Evolutionary conservation across 1,140 invertebrate genomes (phyloP).

Genomic region (Melipona quadrifasciata): DNA sequence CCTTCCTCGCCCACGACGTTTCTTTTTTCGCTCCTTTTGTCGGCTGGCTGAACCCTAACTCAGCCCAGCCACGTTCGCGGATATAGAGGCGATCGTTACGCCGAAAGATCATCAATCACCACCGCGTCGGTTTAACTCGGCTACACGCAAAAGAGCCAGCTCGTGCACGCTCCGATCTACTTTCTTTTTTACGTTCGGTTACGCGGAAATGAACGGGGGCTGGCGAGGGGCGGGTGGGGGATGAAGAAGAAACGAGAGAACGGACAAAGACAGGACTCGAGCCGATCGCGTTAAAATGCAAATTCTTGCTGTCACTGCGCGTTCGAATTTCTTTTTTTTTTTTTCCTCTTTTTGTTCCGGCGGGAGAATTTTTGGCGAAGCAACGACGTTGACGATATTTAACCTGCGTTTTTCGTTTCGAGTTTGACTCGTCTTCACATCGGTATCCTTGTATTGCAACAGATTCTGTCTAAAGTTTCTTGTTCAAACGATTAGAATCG

Average conservation of each 20-base stretch:
- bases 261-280: background rate
- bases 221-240: background rate
- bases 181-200: constrained; percentile 64
- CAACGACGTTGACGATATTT: background rate
- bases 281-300: constrained; percentile 9
- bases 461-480: too few species aligned
- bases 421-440: too few species aligned
- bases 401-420: background rate
- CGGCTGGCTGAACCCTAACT: constrained; percentile 47
- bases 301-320: background rate
- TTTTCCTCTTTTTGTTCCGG: background rate
- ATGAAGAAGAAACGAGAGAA: background rate
- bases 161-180: constrained; percentile 65
- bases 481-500: too few species aligned
- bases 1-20: constrained; percentile 28
- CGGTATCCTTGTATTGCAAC: too few species aligned
- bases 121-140: constrained; percentile 67
- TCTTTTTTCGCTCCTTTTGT: constrained; percentile 40
- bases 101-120: constrained; percentile 72
- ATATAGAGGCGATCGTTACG: constrained; percentile 71
- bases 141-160: constrained; percentile 66
- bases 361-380: accelerated
- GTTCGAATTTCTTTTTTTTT: background rate
- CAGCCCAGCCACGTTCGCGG: constrained; percentile 60
- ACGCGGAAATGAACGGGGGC: constrained; percentile 46